Conservation (phyloP, 1,140 invertebrate genomes). For the Parapsyche elsis region DNA sequence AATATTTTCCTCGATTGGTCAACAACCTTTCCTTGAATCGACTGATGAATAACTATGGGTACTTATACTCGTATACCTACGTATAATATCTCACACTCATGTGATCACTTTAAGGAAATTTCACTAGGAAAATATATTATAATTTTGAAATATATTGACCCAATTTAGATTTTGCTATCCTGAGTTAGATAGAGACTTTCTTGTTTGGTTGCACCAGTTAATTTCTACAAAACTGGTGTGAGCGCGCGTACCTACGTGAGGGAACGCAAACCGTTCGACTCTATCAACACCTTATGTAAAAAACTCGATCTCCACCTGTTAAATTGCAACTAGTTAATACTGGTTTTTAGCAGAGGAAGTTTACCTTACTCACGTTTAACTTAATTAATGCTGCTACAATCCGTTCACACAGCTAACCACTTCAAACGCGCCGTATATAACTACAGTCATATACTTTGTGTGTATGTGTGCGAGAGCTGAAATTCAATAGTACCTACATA, state of each 20-base stretch:
- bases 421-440: too few relatives aligned
- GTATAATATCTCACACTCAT: too few relatives aligned
- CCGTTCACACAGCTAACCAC: background rate
- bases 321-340: background rate
- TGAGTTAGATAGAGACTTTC: conserved; percentile 12
- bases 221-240: background rate
- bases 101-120: too few relatives aligned
- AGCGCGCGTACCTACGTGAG: background rate
- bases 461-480: too few relatives aligned
- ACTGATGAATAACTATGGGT: too few relatives aligned
- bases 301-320: conserved; percentile 38
- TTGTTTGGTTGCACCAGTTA: background rate
- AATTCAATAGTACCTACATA: too few relatives aligned
- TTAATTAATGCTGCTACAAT: background rate
- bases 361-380: background rate
- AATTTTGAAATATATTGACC: background rate
- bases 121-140: too few relatives aligned
- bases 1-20: too few relatives aligned
- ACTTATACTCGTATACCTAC: too few relatives aligned
- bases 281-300: conserved; percentile 32
- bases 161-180: background rate
- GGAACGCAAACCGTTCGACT: background rate
- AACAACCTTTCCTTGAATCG: too few relatives aligned
- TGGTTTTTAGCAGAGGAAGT: conserved; percentile 17
- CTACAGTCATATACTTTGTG: too few relatives aligned